These are phyloP conservation scores for Varanus salvator DNA, from an alignment of 2,113 vertebrate genomes.

Conservation along the genomic window DNA sequence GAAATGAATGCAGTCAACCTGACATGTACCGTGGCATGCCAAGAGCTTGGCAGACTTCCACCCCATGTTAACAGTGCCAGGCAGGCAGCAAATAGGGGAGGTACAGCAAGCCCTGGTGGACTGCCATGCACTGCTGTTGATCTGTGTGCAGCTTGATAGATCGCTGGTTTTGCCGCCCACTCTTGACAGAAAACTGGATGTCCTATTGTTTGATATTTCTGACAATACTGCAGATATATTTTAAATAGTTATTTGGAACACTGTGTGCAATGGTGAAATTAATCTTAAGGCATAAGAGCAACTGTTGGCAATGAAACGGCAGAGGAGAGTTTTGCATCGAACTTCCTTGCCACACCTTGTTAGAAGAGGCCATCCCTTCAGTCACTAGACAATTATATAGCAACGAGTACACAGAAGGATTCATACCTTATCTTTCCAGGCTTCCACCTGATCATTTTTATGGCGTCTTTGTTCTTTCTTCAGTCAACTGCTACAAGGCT, in stretches of 20 bases:
- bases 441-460: slow-evolving; percentile 79
- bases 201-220: slow-evolving; percentile 56
- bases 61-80: background rate
- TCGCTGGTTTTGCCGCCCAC: background rate
- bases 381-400: slow-evolving; percentile 72
- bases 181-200: background rate
- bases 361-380: slow-evolving; percentile 63
- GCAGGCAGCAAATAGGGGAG: background rate
- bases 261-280: slow-evolving; percentile 34
- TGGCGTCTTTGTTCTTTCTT: slow-evolving; percentile 81
- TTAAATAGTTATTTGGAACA: background rate
- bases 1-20: background rate
- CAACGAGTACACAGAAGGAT: slow-evolving; percentile 78
- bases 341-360: slow-evolving; percentile 72
- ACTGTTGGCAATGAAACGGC: slow-evolving; percentile 66
- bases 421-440: slow-evolving; percentile 79
- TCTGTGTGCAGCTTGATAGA: background rate
- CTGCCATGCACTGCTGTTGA: background rate
- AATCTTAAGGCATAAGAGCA: slow-evolving; percentile 36
- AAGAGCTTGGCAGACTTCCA: background rate
- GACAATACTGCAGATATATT: slow-evolving; percentile 43
- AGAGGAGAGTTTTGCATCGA: slow-evolving; percentile 67
- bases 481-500: slow-evolving; percentile 73
- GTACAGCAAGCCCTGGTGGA: background rate
- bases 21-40: background rate